Percentiles rank a stretch among this genome's conserved stretches.
phyloP scores from a whole-genome alignment of 2,797 vertebrate species.

The Denticeps clupeoides region DNA sequence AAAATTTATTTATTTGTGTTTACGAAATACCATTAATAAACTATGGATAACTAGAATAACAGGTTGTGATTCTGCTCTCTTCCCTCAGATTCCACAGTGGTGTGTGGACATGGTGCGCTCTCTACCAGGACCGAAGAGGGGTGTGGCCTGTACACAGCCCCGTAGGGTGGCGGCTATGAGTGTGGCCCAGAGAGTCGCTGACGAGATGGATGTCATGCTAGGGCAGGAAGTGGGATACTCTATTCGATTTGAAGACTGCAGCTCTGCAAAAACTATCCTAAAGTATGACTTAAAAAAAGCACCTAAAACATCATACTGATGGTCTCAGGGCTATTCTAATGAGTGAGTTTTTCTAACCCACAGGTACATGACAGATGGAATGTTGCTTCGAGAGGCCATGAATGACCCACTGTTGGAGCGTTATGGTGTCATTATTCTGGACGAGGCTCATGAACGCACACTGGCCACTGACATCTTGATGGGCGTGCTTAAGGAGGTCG shows the following conservation, averaged over 20 bases:
- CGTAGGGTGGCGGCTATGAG: constrained; percentile 92
- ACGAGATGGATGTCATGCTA: constrained; percentile 93
- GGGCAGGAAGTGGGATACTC: constrained; percentile 96
- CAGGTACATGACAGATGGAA: constrained; percentile 95
- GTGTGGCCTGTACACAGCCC: constrained; percentile 89
- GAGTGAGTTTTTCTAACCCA: too few species aligned
- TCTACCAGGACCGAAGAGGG: constrained; percentile 73
- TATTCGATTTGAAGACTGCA: constrained; percentile 95
- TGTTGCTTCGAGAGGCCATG: constrained; percentile 95
- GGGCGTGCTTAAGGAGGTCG: constrained; percentile 93
- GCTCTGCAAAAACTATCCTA: constrained; percentile 88
- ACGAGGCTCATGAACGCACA: constrained; percentile 91
- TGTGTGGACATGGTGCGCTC: constrained; percentile 88
- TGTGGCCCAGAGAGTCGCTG: constrained; percentile 88
- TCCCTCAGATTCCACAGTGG: constrained; percentile 86
- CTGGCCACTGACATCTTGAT: constrained; percentile 94
- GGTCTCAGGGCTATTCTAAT: too few species aligned
- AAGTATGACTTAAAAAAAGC: too few species aligned
- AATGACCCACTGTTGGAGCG: constrained; percentile 92
- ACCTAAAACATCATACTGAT: too few species aligned
- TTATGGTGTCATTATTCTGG: constrained; percentile 90
- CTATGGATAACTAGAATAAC: too few species aligned
- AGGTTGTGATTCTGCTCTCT: too few species aligned
- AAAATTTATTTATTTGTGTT: too few species aligned
- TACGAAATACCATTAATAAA: too few species aligned